phyloP scores from a whole-genome alignment of 2,888 invertebrate genomes.

The Altica lythri region DNA sequence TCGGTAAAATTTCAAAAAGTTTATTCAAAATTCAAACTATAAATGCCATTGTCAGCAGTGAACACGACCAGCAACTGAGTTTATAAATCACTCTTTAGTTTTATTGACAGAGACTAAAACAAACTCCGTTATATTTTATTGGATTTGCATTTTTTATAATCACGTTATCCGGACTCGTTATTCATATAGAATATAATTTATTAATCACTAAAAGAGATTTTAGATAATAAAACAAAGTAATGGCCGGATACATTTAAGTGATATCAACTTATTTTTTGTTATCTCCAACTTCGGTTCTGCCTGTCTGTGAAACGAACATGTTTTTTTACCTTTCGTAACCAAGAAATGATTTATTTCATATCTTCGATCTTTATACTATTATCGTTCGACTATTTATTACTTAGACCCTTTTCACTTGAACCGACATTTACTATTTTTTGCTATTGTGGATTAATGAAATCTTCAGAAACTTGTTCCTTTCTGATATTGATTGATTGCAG shows the following conservation, averaged over 20 bases:
- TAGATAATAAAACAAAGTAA: background rate
- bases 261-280: too few species aligned
- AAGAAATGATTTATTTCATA: slow-evolving; percentile 49
- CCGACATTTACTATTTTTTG: slow-evolving; percentile 25
- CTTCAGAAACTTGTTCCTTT: too few species aligned
- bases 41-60: too few species aligned
- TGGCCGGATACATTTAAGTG: background rate
- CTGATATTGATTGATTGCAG: too few species aligned
- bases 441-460: slow-evolving; percentile 25
- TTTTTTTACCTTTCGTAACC: slow-evolving; percentile 47
- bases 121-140: too few species aligned
- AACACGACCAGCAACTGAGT: too few species aligned
- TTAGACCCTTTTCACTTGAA: slow-evolving; percentile 28
- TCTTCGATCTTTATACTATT: slow-evolving; percentile 40
- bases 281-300: slow-evolving; percentile 2
- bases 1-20: too few species aligned
- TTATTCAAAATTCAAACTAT: too few species aligned
- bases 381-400: slow-evolving; percentile 22
- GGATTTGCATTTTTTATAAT: too few species aligned
- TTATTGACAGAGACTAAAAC: too few species aligned
- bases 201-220: background rate
- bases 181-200: background rate
- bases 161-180: too few species aligned
- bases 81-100: too few species aligned
- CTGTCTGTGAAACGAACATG: slow-evolving; percentile 47